Percentiles rank a stretch among this genome's conserved stretches.
These are phyloP conservation scores for Siniperca undulata DNA, from an alignment of 2,797 vertebrate species.

Conservation along the genomic window DNA sequence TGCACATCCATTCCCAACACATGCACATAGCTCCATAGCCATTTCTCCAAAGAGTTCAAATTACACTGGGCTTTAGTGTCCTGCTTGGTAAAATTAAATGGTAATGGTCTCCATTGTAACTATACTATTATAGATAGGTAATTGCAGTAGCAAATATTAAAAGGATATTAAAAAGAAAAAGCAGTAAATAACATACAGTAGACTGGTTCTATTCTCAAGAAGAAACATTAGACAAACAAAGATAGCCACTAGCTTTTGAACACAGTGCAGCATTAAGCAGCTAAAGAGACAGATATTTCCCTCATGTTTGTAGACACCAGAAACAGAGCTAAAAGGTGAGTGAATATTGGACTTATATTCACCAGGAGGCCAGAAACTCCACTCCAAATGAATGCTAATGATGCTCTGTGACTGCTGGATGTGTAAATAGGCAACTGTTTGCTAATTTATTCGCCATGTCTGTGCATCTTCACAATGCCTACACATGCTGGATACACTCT, in stretches of 20 bases:
- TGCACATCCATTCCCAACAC: not conserved
- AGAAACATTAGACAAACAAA: not conserved
- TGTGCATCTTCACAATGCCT: too few species aligned
- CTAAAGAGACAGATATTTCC: not conserved
- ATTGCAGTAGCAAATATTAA: not conserved
- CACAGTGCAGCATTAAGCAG: not conserved
- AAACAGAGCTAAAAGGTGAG: too few species aligned
- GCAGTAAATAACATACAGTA: not conserved
- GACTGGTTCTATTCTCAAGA: not conserved
- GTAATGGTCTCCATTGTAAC: not conserved
- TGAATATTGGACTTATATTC: too few species aligned
- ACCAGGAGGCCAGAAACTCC: not conserved
- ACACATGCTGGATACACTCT: too few species aligned
- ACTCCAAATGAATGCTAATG: not conserved
- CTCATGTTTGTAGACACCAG: not conserved
- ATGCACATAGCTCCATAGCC: not conserved
- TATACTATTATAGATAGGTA: not conserved
- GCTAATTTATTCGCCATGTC: too few species aligned
- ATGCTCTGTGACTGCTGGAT: not conserved
- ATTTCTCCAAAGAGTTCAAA: not conserved
- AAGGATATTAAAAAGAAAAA: not conserved
- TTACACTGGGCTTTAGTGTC: not conserved
- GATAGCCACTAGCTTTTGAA: not conserved
- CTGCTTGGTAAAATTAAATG: not conserved
- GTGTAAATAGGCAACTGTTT: not conserved